phyloP scores from a whole-genome alignment of 2,888 invertebrate species.

The Drosophila maculinotata region DNA sequence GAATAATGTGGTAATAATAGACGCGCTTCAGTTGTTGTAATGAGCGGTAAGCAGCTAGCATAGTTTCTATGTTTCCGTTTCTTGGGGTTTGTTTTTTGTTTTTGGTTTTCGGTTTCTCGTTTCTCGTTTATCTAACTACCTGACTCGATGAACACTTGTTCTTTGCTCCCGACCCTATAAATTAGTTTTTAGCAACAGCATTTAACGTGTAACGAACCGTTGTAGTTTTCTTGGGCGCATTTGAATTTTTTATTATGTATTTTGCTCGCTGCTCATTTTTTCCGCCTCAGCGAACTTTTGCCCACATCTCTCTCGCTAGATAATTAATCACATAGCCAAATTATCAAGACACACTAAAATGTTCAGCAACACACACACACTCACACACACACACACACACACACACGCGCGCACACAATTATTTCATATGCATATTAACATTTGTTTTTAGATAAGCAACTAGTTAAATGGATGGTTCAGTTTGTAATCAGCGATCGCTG shows the following conservation, averaged over 20 bases:
- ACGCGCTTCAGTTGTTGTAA: constrained; percentile 77
- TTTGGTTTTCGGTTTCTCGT: constrained; percentile 11
- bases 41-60: constrained; percentile 44
- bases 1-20: constrained; percentile 82
- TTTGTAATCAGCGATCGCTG: constrained; percentile 29
- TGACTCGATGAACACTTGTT: constrained; percentile 59
- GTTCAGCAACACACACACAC: constrained; percentile 7
- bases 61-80: constrained; percentile 5
- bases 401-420: constrained; percentile 29
- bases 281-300: constrained; percentile 59
- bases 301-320: constrained; percentile 20
- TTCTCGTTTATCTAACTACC: constrained; percentile 22
- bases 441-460: constrained; percentile 47
- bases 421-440: constrained; percentile 61
- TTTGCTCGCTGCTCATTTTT: constrained; percentile 61
- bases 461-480: constrained; percentile 33
- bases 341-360: constrained; percentile 42
- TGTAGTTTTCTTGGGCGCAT: constrained; percentile 40
- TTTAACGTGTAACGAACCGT: constrained; percentile 62
- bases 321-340: constrained; percentile 71
- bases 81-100: neutral
- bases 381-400: constrained; percentile 5
- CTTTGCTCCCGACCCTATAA: constrained; percentile 48
- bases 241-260: constrained; percentile 36
- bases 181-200: constrained; percentile 65